Evolutionary conservation across 2,888 invertebrate species (phyloP), one percentile per base, ranked within the genome.

Genomic region (Maniola hyperantus): DNA sequence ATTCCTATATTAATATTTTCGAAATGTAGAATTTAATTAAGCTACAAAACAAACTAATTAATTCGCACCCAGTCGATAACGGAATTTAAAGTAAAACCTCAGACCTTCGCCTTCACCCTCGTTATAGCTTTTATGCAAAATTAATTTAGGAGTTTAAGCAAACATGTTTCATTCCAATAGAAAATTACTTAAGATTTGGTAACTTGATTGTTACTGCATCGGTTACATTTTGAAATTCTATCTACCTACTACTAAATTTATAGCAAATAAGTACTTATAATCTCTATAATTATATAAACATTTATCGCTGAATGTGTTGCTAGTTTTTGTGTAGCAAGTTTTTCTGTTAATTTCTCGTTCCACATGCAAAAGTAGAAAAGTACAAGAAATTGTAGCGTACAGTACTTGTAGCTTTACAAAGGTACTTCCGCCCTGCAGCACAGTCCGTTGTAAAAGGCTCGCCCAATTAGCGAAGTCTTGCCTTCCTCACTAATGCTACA

Each of bases 401-500:
- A 18, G 15, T 6, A 55, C 10, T 55, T n/a, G 6, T 33, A n/a
- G 33, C n/a, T 33, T n/a, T 53, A 34, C 7, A 33, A 53, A n/a
- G 33, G 33, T 34, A 34, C 8, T n/a, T 53, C 13, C 15, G 62
- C 63, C 68, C 59, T 33, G 54, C 53, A 59, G 63, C 66, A 51
- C 54, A 58, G 61, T 51, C 53, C 66, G 50, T 63, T 68, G 51
- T 57, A 68, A 70, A 66, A 64, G 53, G 48, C 66, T 68, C 61
- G 64, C 68, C 66, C 62, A 68, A 70, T 68, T 70, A 70, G 66
- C 44, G 18, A 58, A 66, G 61, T 65, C 61, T 46, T 57, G 59
- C 64, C 50, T n/a, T 54, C 64, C 50, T 64, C 57, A 15, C 64
- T 68, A 70, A 68, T 68, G 69, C 65, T 62, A 68, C 57, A 44